A percentile compares a stretch with the other conserved stretches of the same genome.
Conservation (phyloP, 2,888 invertebrate species). For the Anoplius nigerrimus region DNA sequence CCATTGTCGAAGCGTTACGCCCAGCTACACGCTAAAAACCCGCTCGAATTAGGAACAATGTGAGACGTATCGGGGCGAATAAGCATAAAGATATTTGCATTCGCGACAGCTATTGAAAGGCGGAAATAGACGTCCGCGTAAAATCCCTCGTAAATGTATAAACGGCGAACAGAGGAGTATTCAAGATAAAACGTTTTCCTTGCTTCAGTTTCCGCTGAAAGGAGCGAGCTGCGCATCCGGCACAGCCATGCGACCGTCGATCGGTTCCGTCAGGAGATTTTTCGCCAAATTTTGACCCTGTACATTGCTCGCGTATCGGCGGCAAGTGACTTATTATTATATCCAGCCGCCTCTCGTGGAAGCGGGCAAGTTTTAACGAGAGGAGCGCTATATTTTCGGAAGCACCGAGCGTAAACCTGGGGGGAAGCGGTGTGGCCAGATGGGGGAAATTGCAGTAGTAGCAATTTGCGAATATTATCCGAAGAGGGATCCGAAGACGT, state of each 20-base stretch:
- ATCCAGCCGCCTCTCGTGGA: constrained; percentile 24
- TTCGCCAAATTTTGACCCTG: no score
- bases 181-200: background rate
- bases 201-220: background rate
- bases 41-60: no score
- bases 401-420: constrained; percentile 37
- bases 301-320: constrained; percentile 4
- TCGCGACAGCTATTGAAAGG: no score
- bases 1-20: no score
- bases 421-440: constrained; percentile 39
- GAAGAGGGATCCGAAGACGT: constrained; percentile 46
- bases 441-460: constrained; percentile 54
- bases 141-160: no score
- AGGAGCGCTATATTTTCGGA: constrained; percentile 44
- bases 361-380: constrained; percentile 41
- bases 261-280: background rate
- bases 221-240: no score
- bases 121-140: no score
- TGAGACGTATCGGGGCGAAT: no score
- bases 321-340: constrained; percentile 19
- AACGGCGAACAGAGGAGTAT: no score
- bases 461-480: constrained; percentile 60
- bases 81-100: no score
- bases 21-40: no score
- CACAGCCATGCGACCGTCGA: no score